Evolutionary conservation across 2,113 vertebrate genomes (phyloP).

Genomic region (Chloebia gouldiae): DNA sequence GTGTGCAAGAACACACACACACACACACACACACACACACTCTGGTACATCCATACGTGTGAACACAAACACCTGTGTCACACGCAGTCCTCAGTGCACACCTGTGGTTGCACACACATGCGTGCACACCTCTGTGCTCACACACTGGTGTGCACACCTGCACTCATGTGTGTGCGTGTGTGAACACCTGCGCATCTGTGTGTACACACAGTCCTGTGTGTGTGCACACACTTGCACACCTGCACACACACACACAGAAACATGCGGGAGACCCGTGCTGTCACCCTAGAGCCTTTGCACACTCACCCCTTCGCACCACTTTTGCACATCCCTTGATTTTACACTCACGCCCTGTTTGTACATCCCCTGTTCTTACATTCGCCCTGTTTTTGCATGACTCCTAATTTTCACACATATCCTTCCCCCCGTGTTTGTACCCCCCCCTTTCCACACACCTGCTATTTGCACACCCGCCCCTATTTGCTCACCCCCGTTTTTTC

Average conservation of each 20-base stretch:
- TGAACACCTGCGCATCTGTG: accelerated
- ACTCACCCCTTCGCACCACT: background rate
- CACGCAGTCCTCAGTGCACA: background rate
- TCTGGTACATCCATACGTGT: background rate
- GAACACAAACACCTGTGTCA: background rate
- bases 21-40: accelerated
- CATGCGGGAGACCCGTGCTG: accelerated
- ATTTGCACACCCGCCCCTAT: background rate
- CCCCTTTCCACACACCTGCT: background rate
- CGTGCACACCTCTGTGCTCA: background rate
- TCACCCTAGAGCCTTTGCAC: background rate
- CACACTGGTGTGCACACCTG: no score
- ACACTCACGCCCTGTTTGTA: background rate
- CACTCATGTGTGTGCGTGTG: accelerated
- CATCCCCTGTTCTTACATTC: no score
- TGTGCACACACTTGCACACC: background rate
- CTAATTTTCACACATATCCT: accelerated
- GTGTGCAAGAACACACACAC: background rate
- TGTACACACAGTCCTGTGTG: background rate
- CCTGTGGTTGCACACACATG: background rate
- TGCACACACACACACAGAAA: background rate
- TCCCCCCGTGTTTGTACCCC: background rate
- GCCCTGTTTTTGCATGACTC: background rate
- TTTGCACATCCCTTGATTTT: background rate
- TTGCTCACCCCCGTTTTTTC: background rate